Conservation (phyloP, 1,140 invertebrate species). For the Drosophila subobscura region DNA sequence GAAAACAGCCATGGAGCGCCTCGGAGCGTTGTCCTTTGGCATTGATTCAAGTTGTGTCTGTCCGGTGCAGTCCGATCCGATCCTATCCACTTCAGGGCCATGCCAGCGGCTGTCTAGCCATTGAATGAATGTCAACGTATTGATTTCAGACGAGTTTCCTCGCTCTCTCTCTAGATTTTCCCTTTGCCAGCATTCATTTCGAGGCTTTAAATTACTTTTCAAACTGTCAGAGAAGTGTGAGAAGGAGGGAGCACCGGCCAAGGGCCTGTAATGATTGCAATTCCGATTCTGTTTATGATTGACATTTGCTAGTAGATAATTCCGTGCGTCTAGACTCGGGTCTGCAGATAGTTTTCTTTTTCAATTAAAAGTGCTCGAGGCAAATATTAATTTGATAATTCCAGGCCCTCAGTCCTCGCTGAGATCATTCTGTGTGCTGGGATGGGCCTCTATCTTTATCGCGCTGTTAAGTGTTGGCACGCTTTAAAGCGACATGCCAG, state of each 20-base stretch:
- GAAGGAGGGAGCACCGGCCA: neutral
- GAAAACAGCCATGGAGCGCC: constrained; percentile 19
- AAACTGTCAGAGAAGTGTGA: constrained; percentile 34
- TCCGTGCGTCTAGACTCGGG: constrained; percentile 20
- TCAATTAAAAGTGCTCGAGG: constrained; percentile 63
- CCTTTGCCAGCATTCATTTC: constrained; percentile 28
- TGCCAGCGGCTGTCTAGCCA: constrained; percentile 56
- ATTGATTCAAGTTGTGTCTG: constrained; percentile 53
- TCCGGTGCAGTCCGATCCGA: neutral
- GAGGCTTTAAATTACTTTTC: constrained; percentile 69
- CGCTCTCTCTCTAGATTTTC: constrained; percentile 21
- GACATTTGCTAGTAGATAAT: constrained; percentile 34
- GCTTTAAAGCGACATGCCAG: constrained; percentile 59
- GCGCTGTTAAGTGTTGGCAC: constrained; percentile 73
- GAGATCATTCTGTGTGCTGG: constrained; percentile 1
- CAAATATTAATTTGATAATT: constrained; percentile 25
- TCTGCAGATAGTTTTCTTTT: constrained; percentile 25
- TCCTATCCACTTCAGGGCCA: constrained; percentile 70
- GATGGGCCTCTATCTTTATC: too few relatives aligned
- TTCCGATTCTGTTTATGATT: constrained; percentile 63
- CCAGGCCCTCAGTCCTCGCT: neutral
- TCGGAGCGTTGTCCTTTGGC: constrained; percentile 61
- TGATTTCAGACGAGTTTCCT: constrained; percentile 54
- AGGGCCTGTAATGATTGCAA: constrained; percentile 22
- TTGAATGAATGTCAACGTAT: constrained; percentile 71